Base-by-base conservation (phyloP, 2,888 invertebrate species). In the Tinea semifulvella region DNA sequence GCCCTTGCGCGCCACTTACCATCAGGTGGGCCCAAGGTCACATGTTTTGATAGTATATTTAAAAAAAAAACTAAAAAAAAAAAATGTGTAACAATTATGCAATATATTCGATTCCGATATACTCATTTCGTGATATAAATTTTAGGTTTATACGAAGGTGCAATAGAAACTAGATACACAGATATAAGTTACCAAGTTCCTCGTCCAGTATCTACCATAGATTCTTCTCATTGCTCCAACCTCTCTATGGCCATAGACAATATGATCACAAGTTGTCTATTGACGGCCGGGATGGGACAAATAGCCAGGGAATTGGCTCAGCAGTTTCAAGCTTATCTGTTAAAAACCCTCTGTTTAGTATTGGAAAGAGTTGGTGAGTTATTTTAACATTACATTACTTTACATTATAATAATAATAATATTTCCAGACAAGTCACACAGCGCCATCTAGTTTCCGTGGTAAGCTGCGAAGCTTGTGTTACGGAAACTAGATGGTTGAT, bases 231-330 rank as follows among this genome's bases (percentile, higher is more conserved):
- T n/a, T 62, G 68, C 52, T 53, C 56, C 17, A 55, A 69, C 0
- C 51, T 72, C 2, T 61, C 60, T 2, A 67, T 72, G 46, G 86
- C 86, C 1, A 86, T 87, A 56, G 77, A 76, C 43, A 89, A 91
- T 68, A 77, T 91, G 46, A 58, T 87, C 25, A 85, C 87, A 53
- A 76, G 84, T 35, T 91, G 91, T 56, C 60, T 91, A 4, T 69
- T 90, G 48, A 70, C 88, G 0, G 91, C 92, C 62, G 89, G 90
- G 1, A 64, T 92, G 13, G 91, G 88, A 0, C 65, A 83, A 54
- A 77, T 88, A 49, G 88, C 91, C 0, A 47, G 55, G 3, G 65
- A 72, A 10, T 65, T 90, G 17, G 65, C 71, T 43, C 55, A 63
- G 0, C 55, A 75, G 0, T 91, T 85, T 61, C 80, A 87, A 49